These are phyloP conservation scores for Leptobrachium ailaonicum DNA, from an alignment of 2,113 vertebrate genomes.

Conservation along the genomic window DNA sequence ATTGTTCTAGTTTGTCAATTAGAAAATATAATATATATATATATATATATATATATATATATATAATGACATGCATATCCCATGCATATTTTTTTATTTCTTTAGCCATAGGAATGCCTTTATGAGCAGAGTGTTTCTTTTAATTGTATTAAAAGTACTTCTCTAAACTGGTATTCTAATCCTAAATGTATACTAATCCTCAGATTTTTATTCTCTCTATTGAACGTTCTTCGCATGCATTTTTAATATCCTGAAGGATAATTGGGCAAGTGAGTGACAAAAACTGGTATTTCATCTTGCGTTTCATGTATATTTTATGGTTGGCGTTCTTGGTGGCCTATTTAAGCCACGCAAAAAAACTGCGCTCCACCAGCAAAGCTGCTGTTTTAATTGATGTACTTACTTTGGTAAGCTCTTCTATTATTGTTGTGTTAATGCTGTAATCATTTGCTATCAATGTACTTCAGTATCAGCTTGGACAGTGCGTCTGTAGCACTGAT, in stretches of 20 bases:
- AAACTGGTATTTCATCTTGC: constrained; percentile 21
- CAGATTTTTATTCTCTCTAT: background rate
- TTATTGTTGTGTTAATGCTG: background rate
- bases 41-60: no score
- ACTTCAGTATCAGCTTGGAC: background rate
- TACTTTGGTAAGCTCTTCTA: background rate
- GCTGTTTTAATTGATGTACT: background rate
- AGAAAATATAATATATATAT: no score
- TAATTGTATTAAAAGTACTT: background rate
- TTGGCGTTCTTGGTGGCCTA: constrained; percentile 13
- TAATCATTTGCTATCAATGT: background rate
- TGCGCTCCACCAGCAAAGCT: background rate
- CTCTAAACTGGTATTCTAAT: background rate
- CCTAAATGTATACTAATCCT: background rate
- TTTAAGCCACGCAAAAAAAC: background rate
- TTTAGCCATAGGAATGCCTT: no score
- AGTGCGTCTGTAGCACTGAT: background rate
- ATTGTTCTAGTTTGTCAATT: no score
- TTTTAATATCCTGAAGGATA: constrained; percentile 15
- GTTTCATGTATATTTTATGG: constrained; percentile 24
- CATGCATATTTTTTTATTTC: no score
- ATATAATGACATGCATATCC: no score
- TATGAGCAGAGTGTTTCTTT: no score
- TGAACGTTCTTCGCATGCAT: constrained; percentile 1
- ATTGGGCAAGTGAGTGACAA: constrained; percentile 12